phyloP scores from a whole-genome alignment of 1,140 invertebrate genomes.

The Heliconius nattereri region DNA sequence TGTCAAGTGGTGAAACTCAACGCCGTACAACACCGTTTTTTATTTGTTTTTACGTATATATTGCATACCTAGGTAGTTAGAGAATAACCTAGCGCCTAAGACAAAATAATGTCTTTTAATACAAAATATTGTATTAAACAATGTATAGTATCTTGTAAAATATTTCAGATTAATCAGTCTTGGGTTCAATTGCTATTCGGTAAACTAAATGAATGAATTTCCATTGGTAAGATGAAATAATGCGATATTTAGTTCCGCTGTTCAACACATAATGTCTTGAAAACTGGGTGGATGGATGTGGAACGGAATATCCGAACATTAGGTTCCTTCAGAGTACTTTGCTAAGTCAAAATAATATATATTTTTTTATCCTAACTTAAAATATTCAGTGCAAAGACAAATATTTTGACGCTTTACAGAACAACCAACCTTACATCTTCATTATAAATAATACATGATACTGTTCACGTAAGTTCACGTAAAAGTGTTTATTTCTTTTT shows the following conservation, averaged over 20 bases:
- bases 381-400: not conserved
- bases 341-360: not conserved
- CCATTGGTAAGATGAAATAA: too few relatives aligned
- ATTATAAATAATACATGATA: conserved; percentile 30
- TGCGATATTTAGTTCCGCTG: too few relatives aligned
- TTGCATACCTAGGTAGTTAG: too few relatives aligned
- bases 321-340: not conserved
- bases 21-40: not conserved
- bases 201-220: too few relatives aligned
- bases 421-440: not conserved
- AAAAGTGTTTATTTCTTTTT: conserved; percentile 18
- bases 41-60: too few relatives aligned
- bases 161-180: too few relatives aligned
- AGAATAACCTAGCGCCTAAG: too few relatives aligned
- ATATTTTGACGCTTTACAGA: not conserved
- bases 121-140: too few relatives aligned
- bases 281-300: not conserved
- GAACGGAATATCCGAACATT: not conserved
- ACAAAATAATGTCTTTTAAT: too few relatives aligned
- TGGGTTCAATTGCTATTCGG: too few relatives aligned
- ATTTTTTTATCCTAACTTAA: not conserved
- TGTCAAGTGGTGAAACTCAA: not conserved
- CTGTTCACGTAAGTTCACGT: conserved; percentile 25
- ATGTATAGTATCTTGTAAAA: too few relatives aligned
- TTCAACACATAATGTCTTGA: too few relatives aligned